Evolutionary conservation across 2,888 invertebrate genomes (phyloP), one percentile per base, ranked within the genome.

Genomic region (Agriopis marginaria): DNA sequence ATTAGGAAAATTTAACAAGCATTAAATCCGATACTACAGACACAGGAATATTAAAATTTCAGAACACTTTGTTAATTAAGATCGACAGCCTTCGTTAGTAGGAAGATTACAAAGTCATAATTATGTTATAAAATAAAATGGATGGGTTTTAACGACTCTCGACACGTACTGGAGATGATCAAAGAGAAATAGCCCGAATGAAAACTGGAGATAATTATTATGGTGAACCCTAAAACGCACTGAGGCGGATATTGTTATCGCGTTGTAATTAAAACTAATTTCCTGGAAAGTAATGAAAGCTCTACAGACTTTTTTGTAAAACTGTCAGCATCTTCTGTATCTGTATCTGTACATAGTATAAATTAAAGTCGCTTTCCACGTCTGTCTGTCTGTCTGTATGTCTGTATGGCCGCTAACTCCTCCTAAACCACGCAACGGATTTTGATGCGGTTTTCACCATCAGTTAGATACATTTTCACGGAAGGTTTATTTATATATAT

Each of bases 181-280:
- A 65, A 62, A 63, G 59, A 53, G 53, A 14, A 14, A 66, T 55
- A 63, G 44, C 56, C 39, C 32, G n/a, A 70, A 66, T 44, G 50
- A 50, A 54, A 63, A 66, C 59, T 50, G 51, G 40, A 63, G 53
- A 70, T 70, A 58, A 70, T 70, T 58, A 66, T 55, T 58, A 66
- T 55, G 63, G 53, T 23, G 47, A 59, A 54, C 63, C 63, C 51
- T 62, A 45, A 47, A 63, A 70, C 44, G 44, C 63, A 70, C 53
- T 58, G 58, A 45, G 60, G 59, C 54, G 59, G 23, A 53, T 12
- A 59, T 39, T 66, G 42, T 59, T 66, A 62, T 59, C 32, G 23
- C 56, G 11, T n/a, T 56, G 14, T 54, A 63, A 66, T 70, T 70
- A 66, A 62, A 66, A 62, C 42, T 17, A 66, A 58, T 62, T 32